Base-by-base conservation (phyloP, 2,888 invertebrate species). In the Dryobotodes eremita region DNA sequence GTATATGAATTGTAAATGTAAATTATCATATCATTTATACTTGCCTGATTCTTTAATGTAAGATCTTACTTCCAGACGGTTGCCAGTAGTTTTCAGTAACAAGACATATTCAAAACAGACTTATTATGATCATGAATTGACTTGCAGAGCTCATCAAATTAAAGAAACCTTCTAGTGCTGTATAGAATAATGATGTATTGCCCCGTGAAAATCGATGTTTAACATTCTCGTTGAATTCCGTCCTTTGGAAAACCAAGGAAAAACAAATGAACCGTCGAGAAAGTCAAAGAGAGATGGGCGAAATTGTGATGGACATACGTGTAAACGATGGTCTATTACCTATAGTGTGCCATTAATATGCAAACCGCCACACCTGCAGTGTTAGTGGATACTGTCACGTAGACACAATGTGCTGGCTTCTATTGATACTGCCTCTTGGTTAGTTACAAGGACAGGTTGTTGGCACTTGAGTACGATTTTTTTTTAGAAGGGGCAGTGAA, bases 201-300 rank as follows among this genome's bases (percentile, higher is more conserved):
- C 23, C 23, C 1, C 55, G 5, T 23, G 23, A 23, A 55, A 55
- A 23, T 55, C 23, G 2, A 10, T 55, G 23, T 55, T 55, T 20
- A 55, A 55, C 55, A 55, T 10, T 55, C 48, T 46, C 6, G 13
- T n/a, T 50, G 48, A 10, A 11, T 64, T 57, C 64, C 69, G 66
- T 50, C 15, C 48, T 78, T 70, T 61, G 57, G 74, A 80, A 73
- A 85, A 80, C 20, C 50, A 36, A 55, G 64, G 55, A 74, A 77
- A 82, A 70, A 15, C 53, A 53, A 65, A 73, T 55, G 17, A 66
- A 65, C n/a, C 26, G 23, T 31, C 57, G 69, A 83, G 84, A 84
- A 84, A 84, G 84, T 79, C 20, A n/a, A 55, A 57, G 71, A 82
- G 75, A 65, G 72, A 85, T 83, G 80, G 80, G 84, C 20, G 70